Percentiles rank a stretch among this genome's conserved stretches.
These are phyloP conservation scores for Teleogryllus oceanicus DNA, from an alignment of 2,888 invertebrate genomes.

Conservation along the genomic window DNA sequence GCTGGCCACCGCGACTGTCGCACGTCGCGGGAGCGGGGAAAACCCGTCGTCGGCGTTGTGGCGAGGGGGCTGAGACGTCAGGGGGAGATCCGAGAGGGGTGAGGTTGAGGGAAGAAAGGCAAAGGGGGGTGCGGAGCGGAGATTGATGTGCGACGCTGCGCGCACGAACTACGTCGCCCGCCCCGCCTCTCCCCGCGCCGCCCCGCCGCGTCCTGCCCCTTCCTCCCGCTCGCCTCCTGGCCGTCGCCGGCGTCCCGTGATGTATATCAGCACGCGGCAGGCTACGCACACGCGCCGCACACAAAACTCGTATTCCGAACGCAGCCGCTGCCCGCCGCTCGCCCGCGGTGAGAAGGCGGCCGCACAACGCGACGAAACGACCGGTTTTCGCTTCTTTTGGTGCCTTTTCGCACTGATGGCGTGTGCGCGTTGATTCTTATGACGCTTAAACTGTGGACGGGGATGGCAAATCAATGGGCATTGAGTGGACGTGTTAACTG, in stretches of 20 bases:
- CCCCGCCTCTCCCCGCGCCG: not conserved
- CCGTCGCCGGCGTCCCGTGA: constrained; percentile 5
- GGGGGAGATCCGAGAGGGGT: not conserved
- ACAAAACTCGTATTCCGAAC: not conserved
- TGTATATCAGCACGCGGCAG: constrained; percentile 11
- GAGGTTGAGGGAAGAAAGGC: too few species aligned
- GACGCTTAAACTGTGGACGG: too few species aligned
- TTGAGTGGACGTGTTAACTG: too few species aligned
- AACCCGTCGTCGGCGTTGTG: not conserved
- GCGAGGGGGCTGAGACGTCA: not conserved
- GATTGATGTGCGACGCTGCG: constrained; percentile 5
- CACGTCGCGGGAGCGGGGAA: not conserved
- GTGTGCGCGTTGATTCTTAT: too few species aligned
- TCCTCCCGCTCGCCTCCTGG: not conserved
- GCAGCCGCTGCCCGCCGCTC: not conserved
- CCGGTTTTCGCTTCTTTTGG: too few species aligned
- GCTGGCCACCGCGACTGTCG: not conserved
- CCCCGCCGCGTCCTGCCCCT: not conserved
- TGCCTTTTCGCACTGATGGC: too few species aligned
- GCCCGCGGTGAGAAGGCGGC: too few species aligned
- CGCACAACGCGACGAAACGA: too few species aligned
- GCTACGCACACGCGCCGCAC: not conserved
- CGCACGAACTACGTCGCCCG: not conserved
- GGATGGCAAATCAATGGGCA: too few species aligned
- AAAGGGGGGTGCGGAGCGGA: not conserved